Evolutionary conservation across 2,797 vertebrate species (phyloP), one percentile per base, ranked within the genome.

Genomic region (Limnodromus scolopaceus): DNA sequence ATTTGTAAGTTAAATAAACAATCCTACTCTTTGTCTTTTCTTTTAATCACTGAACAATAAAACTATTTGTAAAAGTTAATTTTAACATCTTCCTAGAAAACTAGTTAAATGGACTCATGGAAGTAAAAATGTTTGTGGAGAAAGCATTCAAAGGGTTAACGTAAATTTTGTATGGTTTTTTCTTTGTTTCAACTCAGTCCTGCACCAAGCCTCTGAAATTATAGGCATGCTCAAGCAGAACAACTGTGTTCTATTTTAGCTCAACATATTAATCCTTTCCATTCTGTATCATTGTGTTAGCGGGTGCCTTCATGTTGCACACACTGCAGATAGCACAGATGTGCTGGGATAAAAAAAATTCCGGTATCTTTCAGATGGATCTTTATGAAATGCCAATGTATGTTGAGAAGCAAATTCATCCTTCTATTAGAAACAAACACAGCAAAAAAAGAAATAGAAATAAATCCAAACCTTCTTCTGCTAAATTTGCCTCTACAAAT

Each of bases 251-350:
- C 77, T 87, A 88, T 87, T 96, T 93, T 87, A 68, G 49, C 61
- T 38, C 43, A 60, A 57, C 32, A 64, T 93, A 63, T 71, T 55
- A 86, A 87, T 95, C 49, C 38, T 51, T 76, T 96, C n/a, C 68
- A 75, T 87, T 78, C 57, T 71, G 7, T 78, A 46, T 93, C 54
- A n/a, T 94, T 96, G 93, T 81, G 27, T 95, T 95, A 61, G 95
- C 93, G 80, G 32, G 28, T 85, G 39, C 43, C 16, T 94, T 93
- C 77, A 17, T 83, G 64, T 68, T 88, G 54, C 39, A 65, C 58
- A 72, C 61, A 84, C 43, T 93, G 43, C 84, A 95, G 85, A 75
- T 39, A 91, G 43, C 87, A 95, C 88, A 96, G 96, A 94, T 96
- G 89, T 93, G 63, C 61, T 79, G 84, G 51, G 83, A 95, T 91